Evolutionary conservation across 2,888 invertebrate genomes (phyloP), one percentile per base, ranked within the genome.

Genomic region (Eristalis intricaria): DNA sequence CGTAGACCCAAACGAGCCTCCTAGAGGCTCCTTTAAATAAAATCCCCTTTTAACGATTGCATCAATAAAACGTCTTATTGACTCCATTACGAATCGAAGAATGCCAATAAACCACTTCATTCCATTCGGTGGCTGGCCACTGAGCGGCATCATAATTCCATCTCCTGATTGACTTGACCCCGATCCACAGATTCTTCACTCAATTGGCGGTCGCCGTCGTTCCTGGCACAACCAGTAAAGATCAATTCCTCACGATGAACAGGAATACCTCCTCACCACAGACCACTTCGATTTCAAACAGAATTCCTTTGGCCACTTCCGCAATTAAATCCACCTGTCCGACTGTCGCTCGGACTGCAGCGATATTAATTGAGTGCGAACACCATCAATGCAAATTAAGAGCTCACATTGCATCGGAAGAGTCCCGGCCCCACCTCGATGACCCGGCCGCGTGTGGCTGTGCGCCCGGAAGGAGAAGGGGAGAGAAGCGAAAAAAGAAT

Each of bases 341-440:
- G 61, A 15, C 15, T 68, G 81, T 76, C 76, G 68, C 43, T 68
- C 58, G 76, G 22, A 68, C 50, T 83, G 74, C 74, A 79, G 61
- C 78, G 66, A 83, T 86, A 86, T 86, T 78, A 86, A 86, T 86
- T 86, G 86, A 86, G 83, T 83, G 86, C 70, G 86, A 86, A 86
- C 86, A 86, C 64, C 86, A 86, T 83, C 74, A 78, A 86, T 86
- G 86, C 86, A 86, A 86, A 86, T 86, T 86, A 86, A 83, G 83
- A 83, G 78, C 86, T 86, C 70, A 75, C 40, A 74, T 75, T 71
- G 78, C 74, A 86, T 63, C 75, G 23, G 66, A 22, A 66, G 61
- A 78, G 61, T 40, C 60, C 50, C 19, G 74, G 19, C 65, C 63
- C 61, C 78, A 70, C 77, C 82, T 66, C 63, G 40, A 23, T 76